Evolutionary conservation across 1,140 invertebrate species (phyloP).

Genomic region (Ostrea denselamellosa): DNA sequence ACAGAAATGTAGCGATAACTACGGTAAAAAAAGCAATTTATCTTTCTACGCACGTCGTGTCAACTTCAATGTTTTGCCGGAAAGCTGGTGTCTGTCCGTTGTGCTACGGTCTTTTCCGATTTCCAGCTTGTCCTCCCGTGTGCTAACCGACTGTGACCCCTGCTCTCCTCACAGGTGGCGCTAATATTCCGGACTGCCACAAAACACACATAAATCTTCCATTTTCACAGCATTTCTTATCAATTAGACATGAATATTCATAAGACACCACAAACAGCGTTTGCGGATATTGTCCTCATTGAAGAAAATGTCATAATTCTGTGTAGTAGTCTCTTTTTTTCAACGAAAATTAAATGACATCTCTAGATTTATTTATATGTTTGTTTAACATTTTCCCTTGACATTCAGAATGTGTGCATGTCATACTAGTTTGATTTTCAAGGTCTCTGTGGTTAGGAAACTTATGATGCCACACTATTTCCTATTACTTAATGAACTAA

Average conservation of each 20-base stretch:
- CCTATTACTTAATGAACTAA: too few relatives aligned
- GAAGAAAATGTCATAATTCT: neutral
- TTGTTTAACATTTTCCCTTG: neutral
- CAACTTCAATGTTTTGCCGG: neutral
- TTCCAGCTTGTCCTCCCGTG: neutral
- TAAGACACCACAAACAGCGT: neutral
- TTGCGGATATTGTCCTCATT: neutral
- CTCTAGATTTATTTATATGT: neutral
- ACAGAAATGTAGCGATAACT: conserved; percentile 27
- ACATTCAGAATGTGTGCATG: too few relatives aligned
- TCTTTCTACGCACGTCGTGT: neutral
- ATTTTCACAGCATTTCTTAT: neutral
- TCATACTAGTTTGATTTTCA: too few relatives aligned
- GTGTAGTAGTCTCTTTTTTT: neutral
- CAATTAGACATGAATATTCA: conserved; percentile 21
- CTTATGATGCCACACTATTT: too few relatives aligned
- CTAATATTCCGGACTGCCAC: neutral
- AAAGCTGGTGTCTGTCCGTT: neutral
- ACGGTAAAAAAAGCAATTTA: neutral
- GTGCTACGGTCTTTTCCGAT: neutral
- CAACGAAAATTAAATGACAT: neutral
- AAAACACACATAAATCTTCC: neutral
- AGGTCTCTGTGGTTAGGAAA: too few relatives aligned
- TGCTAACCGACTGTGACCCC: neutral
- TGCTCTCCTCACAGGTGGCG: neutral